Evolutionary conservation across 2,888 invertebrate genomes (phyloP), one percentile per base, ranked within the genome.

Genomic region (Lymantria dispar): DNA sequence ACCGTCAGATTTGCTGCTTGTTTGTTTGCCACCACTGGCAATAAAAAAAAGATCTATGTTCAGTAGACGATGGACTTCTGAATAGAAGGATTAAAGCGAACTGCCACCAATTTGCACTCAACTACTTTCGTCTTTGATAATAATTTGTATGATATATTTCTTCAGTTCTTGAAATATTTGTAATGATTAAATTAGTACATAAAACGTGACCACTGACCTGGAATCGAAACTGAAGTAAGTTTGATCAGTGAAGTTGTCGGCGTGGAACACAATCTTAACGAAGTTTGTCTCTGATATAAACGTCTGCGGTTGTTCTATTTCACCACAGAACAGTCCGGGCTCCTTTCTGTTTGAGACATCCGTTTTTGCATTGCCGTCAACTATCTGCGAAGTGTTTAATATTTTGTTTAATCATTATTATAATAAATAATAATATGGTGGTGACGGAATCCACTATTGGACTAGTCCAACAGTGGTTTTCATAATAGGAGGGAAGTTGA

Each of bases 241-340:
- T 89, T 98, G 97, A 83, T 97, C 97, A 43, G 98, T 97, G 89
- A 97, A 98, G 90, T 97, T 97, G 84, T 98, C 97, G 39, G 96
- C 96, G 80, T 97, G 97, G 89, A 98, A 98, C 62, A 97, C 93
- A 58, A 98, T 95, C 83, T 97, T 96, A 52, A 98, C 97, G 87
- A 97, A 97, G 81, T 96, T 97, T 48, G 98, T 98, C 89, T 98
- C 98, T 47, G 97, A 98, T 85, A 98, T 98, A 92, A 98, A 98
- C 30, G 97, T 97, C 87, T 98, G 97, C 0, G 97, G 97, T 72
- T 98, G 97, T 76, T 98, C 98, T 45, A 96, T 97, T 83, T 98
- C 98, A 0, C 98, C 98, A 77, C 98, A 98, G 85, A 97, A 98
- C 73, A 96, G 94, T 3, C 98, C 98, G 0, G 97, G 96, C 69